These are phyloP conservation scores for Eunapius fragilis DNA, from an alignment of 37 sponge, comb jelly and placozoan genomes.

Conservation along the genomic window DNA sequence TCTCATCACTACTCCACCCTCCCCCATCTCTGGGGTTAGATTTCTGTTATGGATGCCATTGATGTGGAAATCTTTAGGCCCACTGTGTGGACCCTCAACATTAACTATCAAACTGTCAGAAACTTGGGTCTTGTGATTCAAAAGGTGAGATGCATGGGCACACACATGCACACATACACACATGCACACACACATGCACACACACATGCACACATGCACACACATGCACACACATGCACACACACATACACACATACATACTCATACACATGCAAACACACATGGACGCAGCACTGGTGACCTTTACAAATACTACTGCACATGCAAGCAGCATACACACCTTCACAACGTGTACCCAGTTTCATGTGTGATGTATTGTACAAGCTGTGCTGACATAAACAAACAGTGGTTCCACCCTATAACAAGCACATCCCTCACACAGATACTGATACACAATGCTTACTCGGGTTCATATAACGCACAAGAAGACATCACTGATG, in stretches of 20 bases:
- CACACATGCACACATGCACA: conserved; percentile 12
- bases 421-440: no score
- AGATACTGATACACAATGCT: conserved; percentile 39
- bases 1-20: neutral
- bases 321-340: no score
- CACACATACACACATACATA: no score
- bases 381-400: no score
- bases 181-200: conserved; percentile 22
- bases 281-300: no score
- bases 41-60: neutral
- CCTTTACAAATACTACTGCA: no score
- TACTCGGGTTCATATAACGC: neutral
- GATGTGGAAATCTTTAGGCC: neutral
- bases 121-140: neutral
- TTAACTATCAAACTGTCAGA: neutral
- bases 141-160: conserved; percentile 3
- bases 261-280: no score
- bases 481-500: conserved; percentile 10
- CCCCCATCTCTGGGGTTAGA: neutral
- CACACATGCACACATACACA: conserved; percentile 31
- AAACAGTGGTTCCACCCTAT: no score
- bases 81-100: neutral
- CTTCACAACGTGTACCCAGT: neutral
- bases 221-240: conserved; percentile 23
- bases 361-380: no score